Evolutionary conservation across 2,113 vertebrate genomes (phyloP), one percentile per base, ranked within the genome.

Genomic region (Holacanthus passer): DNA sequence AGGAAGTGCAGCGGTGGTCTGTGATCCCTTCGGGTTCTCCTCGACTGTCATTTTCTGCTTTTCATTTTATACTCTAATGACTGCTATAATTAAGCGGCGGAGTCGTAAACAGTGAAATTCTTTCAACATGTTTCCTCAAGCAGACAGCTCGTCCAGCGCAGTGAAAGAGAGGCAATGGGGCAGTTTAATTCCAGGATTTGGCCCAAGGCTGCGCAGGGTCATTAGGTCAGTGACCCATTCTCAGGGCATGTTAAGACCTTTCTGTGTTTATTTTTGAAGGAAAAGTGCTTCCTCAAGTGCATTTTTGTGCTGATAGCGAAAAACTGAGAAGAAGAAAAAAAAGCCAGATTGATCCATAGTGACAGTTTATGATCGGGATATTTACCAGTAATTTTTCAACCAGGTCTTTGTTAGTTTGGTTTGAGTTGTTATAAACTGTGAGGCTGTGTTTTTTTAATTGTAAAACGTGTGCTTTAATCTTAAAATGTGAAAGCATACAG

Each of bases 21-120:
- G 58, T 47, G 52, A 41, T 52, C 63, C 73, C 58, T 62, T 7
- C 11, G 55, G 65, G n/a, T 41, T 11, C 32, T 31, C 69, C 62
- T 58, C 56, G 14, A 50, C 83, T 84, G 31, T 92, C 82, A 68
- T 89, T 83, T 87, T 90, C 84, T 84, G 82, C 81, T 88, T 78
- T 83, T 53, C 77, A 43, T 68, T 69, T 84, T 82, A 82, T 81
- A 77, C 71, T 63, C 45, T 80, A 90, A 89, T 90, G 86, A 79
- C 77, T 32, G 74, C 60, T 50, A 56, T 77, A 89, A 93, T 93
- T 92, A 85, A 84, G 88, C 77, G 58, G 73, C 89, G 84, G 66
- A 81, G 79, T 27, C 11, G 64, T 90, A 91, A 94, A 85, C 75
- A 83, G 52, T 79, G 17, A 91, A 93, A 93, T 91, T 77, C 69